Evolutionary conservation across 2,888 invertebrate genomes (phyloP).

Genomic region (Drosophila mimica): DNA sequence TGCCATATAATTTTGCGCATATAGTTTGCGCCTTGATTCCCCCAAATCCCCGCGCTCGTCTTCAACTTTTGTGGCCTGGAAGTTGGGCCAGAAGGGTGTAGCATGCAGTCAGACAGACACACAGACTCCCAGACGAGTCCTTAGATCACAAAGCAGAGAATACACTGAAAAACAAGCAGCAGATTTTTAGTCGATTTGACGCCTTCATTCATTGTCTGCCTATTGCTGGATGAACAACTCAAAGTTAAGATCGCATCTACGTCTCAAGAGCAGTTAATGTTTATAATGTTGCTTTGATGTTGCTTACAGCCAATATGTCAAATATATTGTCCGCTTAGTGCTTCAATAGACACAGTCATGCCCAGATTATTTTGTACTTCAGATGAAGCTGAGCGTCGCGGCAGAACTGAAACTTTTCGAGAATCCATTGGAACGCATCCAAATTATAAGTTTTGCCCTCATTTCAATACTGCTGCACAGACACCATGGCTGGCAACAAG

Average conservation of each 20-base stretch:
- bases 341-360: constrained; percentile 22
- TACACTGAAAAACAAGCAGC: background rate
- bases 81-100: constrained; percentile 11
- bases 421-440: constrained; percentile 77
- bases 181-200: background rate
- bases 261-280: background rate
- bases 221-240: background rate
- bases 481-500: constrained; percentile 22
- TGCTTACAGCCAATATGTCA: background rate
- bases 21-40: constrained; percentile 51
- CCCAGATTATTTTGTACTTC: constrained; percentile 51
- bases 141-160: constrained; percentile 11
- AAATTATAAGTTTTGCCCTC: constrained; percentile 75
- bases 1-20: constrained; percentile 60
- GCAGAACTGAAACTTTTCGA: constrained; percentile 42
- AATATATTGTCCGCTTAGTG: background rate
- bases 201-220: background rate
- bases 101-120: constrained; percentile 5
- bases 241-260: background rate
- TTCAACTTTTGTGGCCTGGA: background rate
- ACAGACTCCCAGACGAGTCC: constrained; percentile 34
- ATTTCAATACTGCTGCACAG: constrained; percentile 65
- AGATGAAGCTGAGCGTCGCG: constrained; percentile 24
- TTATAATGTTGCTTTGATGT: background rate
- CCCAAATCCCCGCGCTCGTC: constrained; percentile 38